Conservation (phyloP, 2,888 invertebrate species). For the Rhagonycha lutea region DNA sequence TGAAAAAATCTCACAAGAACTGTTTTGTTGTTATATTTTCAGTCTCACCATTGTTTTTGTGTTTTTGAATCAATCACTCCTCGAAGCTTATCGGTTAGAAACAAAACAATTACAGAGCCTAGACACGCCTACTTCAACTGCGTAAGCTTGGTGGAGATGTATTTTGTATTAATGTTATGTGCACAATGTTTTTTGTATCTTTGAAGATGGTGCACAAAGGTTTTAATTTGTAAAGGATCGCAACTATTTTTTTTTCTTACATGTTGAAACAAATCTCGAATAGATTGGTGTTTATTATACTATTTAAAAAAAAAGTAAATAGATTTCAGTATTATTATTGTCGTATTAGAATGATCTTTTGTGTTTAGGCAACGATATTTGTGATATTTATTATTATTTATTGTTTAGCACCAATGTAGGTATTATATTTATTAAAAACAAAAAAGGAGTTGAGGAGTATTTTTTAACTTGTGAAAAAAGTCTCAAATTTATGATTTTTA, state of each 20-base stretch:
- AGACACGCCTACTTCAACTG: neutral
- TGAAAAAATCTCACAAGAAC: neutral
- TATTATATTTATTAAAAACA: conserved; percentile 10
- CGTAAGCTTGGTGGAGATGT: neutral
- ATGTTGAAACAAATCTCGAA: conserved; percentile 1
- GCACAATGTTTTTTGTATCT: neutral
- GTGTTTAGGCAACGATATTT: conserved; percentile 39
- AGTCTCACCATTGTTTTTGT: neutral
- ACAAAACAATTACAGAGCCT: neutral
- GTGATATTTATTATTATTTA: conserved; percentile 43
- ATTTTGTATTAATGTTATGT: neutral
- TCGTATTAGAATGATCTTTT: conserved; percentile 21
- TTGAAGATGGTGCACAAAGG: neutral
- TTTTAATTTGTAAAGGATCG: neutral
- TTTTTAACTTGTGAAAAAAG: neutral
- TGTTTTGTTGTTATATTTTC: neutral
- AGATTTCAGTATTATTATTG: conserved; percentile 22
- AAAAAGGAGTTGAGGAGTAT: neutral
- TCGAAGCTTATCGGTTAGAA: neutral
- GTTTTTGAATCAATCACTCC: neutral
- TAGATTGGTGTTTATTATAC: neutral
- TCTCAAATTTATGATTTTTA: neutral
- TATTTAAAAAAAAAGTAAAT: neutral
- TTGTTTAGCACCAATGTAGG: conserved; percentile 14
- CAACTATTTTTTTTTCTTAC: conserved; percentile 1